These are phyloP conservation scores for Drosophila elegans DNA, from an alignment of 1,140 invertebrate species.

Conservation along the genomic window DNA sequence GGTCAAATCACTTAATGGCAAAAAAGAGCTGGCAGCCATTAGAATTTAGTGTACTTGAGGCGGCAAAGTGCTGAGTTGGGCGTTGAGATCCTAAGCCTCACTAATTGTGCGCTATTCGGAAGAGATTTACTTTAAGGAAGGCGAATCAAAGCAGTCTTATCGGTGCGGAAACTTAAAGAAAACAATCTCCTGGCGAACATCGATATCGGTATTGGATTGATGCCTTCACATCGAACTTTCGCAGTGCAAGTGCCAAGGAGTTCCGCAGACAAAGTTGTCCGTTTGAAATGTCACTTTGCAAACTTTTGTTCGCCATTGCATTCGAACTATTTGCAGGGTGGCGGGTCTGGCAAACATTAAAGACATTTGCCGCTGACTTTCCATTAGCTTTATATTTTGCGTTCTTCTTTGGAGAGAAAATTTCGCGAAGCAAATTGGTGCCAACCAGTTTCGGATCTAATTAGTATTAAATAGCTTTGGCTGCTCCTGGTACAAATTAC, in stretches of 20 bases:
- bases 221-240: constrained; percentile 14
- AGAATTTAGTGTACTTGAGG: constrained; percentile 46
- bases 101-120: constrained; percentile 37
- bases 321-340: constrained; percentile 32
- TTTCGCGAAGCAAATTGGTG: constrained; percentile 9
- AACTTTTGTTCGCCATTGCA: constrained; percentile 43
- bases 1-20: constrained; percentile 58
- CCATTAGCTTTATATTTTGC: constrained; percentile 10
- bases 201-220: constrained; percentile 11
- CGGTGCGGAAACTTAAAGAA: constrained; percentile 17
- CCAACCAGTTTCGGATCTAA: constrained; percentile 52
- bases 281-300: constrained; percentile 33
- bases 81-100: constrained; percentile 16
- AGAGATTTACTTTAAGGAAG: constrained; percentile 21
- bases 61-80: constrained; percentile 59
- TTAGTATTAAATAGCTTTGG: constrained; percentile 57
- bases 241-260: constrained; percentile 19
- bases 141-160: constrained; percentile 29
- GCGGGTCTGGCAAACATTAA: constrained; percentile 13
- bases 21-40: constrained; percentile 37
- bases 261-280: constrained; percentile 39
- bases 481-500: constrained; percentile 17
- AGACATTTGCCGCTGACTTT: constrained; percentile 27
- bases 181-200: constrained; percentile 17
- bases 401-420: constrained; percentile 15